Evolutionary conservation across 2,797 vertebrate species (phyloP), one percentile per base, ranked within the genome.

Genomic region (Erpetoichthys calabaricus): DNA sequence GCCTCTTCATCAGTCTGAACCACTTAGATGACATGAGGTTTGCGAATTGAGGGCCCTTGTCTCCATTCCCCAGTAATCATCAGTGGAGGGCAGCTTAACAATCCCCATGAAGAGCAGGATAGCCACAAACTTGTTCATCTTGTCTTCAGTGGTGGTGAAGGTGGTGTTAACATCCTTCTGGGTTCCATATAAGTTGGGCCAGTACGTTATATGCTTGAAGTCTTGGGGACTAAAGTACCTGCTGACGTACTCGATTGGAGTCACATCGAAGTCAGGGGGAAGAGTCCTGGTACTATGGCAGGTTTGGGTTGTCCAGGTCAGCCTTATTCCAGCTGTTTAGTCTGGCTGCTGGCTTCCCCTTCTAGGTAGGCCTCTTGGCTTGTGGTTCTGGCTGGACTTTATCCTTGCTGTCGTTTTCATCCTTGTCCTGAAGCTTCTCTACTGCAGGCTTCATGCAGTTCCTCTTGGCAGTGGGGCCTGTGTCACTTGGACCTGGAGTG

Each of bases 81-180:
- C 51, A 53, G 53, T 53, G 51, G 51, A 53, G 51, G 51, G 51
- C n/a, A 53, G 51, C 2, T 53, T n/a, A 53, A 51, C 51, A 53
- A 6, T 53, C 42, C 51, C 5, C 51, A 53, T 53, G 51, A 53
- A 53, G 51, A 53, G 51, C 51, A 53, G 51, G 51, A 53, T 53
- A 53, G 51, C 51, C 51, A 3, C 51, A 53, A 53, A 53, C n/a
- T 5, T 53, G 5, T 53, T 53, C 42, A 53, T 10, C 42, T 53
- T n/a, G 53, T 53, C 51, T 53, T 53, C 51, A 53, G 42, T 53
- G 51, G n/a, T 53, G 51, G 51, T 53, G 51, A 53, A 53, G n/a
- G 51, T 53, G 51, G 51, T n/a, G n/a, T n/a, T n/a, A n/a, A n/a
- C n/a, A n/a, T 53, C 51, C 51, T 53, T 10, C 3, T 53, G 5